Percentiles rank a stretch among this genome's conserved stretches.
These are phyloP conservation scores for Watsonalla binaria DNA, from an alignment of 2,888 invertebrate species.

Conservation along the genomic window DNA sequence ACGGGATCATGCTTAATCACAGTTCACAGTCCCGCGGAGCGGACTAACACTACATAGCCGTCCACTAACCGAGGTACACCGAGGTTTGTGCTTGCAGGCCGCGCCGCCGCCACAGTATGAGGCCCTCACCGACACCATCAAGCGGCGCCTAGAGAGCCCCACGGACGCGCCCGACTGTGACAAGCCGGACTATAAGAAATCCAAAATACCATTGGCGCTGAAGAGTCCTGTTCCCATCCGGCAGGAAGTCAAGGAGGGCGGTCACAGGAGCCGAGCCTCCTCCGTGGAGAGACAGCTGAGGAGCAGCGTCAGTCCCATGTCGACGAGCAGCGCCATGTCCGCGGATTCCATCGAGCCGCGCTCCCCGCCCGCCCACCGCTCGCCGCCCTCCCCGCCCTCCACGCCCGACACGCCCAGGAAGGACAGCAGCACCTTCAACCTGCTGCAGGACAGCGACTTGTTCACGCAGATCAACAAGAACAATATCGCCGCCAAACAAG, in stretches of 20 bases:
- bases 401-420: conserved; percentile 62
- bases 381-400: conserved; percentile 17
- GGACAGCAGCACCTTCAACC: conserved; percentile 80
- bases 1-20: conserved; percentile 40
- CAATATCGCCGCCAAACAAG: conserved; percentile 30
- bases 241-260: conserved; percentile 49
- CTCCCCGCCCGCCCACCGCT: too few species aligned
- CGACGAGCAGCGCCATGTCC: conserved; percentile 30
- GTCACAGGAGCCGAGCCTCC: conserved; percentile 43
- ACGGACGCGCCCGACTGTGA: conserved; percentile 58
- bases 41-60: conserved; percentile 15
- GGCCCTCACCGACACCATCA: conserved; percentile 81
- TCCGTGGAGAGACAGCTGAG: conserved; percentile 39
- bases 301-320: conserved; percentile 25
- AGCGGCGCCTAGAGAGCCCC: conserved; percentile 76
- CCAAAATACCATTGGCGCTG: conserved; percentile 64
- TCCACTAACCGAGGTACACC: conserved; percentile 14
- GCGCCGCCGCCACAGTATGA: conserved; percentile 64
- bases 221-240: conserved; percentile 62
- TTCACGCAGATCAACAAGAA: conserved; percentile 84
- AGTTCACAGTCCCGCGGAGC: conserved; percentile 12
- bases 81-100: conserved; percentile 58
- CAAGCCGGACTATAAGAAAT: conserved; percentile 58
- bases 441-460: conserved; percentile 82
- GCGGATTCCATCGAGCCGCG: conserved; percentile 34